These are phyloP conservation scores for Salvelinus fontinalis DNA, from an alignment of 2,113 vertebrate genomes.

Conservation along the genomic window DNA sequence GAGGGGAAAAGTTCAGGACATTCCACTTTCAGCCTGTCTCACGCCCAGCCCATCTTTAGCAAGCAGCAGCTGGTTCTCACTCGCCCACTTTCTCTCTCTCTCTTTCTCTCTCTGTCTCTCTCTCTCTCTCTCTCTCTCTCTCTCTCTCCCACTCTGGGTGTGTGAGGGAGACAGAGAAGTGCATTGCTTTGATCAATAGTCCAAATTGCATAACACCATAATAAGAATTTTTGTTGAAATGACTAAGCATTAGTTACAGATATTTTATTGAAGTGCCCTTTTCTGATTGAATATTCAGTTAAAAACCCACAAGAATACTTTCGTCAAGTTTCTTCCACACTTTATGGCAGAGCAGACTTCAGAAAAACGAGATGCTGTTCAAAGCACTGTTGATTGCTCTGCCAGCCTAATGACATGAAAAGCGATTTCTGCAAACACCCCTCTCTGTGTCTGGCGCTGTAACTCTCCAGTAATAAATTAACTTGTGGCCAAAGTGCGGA, in stretches of 20 bases:
- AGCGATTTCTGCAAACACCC: conserved; percentile 52
- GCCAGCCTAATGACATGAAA: conserved; percentile 22
- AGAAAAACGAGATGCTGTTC: conserved; percentile 3
- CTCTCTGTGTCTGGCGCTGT: conserved; percentile 39
- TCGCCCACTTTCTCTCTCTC: not conserved
- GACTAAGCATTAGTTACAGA: too few species aligned
- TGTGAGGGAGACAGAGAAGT: not conserved
- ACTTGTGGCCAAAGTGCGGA: conserved; percentile 4
- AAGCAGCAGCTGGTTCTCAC: conserved; percentile 34
- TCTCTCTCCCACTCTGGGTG: not conserved
- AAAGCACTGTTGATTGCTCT: not conserved
- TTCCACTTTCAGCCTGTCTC: conserved; percentile 17
- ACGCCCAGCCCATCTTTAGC: conserved; percentile 46
- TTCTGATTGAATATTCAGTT: too few species aligned
- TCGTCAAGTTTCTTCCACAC: conserved; percentile 1
- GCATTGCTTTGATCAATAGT: too few species aligned
- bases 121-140: not conserved
- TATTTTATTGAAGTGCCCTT: too few species aligned
- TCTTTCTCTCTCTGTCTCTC: conserved; percentile 7
- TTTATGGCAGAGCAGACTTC: conserved; percentile 38
- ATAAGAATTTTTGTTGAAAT: too few species aligned
- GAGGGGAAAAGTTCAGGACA: conserved; percentile 40
- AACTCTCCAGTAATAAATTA: conserved; percentile 46
- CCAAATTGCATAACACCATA: too few species aligned
- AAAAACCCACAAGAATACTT: not conserved